These are phyloP conservation scores for Macrotus californicus DNA, from an alignment of 2,113 vertebrate species.

Conservation along the genomic window DNA sequence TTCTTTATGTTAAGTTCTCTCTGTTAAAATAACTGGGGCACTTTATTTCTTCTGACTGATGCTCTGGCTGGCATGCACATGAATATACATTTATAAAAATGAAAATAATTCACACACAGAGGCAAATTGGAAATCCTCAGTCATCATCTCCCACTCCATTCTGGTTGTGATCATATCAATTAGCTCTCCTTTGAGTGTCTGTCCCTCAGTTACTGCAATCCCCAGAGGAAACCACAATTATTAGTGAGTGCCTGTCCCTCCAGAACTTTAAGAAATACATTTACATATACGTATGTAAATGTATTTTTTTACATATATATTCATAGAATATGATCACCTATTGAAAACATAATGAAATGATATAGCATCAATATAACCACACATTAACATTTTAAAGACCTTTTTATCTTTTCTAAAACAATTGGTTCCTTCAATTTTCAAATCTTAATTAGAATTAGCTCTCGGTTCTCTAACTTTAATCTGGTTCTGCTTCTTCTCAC, in stretches of 20 bases:
- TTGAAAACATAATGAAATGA: background rate
- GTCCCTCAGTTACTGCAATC: background rate
- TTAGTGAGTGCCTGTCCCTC: background rate
- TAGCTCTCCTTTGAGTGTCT: background rate
- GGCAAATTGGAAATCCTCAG: background rate
- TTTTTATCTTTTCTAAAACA: constrained; percentile 1
- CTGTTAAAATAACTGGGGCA: background rate
- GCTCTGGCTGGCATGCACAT: background rate
- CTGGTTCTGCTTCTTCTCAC: background rate
- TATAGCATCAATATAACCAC: background rate
- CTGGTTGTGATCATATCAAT: background rate
- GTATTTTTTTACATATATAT: too few relatives aligned
- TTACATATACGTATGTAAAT: too few relatives aligned
- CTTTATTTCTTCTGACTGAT: background rate
- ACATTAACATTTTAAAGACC: background rate
- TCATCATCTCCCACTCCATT: background rate
- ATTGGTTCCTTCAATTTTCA: background rate
- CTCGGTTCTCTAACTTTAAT: background rate
- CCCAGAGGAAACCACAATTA: background rate
- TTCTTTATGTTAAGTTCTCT: background rate
- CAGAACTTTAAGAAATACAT: background rate
- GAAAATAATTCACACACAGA: background rate
- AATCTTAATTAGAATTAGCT: background rate
- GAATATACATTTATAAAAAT: background rate
- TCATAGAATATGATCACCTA: background rate